Conservation (phyloP, 2,888 invertebrate genomes). For the Sycophila texana region DNA sequence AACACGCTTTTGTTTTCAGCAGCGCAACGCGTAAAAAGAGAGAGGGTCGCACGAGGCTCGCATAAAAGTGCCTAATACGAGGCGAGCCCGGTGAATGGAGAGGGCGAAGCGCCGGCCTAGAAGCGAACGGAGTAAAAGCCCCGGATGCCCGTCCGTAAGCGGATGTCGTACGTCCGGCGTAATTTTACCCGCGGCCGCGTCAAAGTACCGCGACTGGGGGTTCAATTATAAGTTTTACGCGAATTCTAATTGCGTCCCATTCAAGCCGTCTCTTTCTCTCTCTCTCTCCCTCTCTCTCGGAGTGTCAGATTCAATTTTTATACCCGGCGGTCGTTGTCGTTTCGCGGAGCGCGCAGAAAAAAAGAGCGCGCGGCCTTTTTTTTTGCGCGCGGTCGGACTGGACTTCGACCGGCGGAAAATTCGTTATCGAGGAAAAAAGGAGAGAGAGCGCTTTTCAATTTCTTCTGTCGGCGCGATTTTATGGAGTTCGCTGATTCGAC, state of each 20-base stretch:
- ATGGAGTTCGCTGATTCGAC: too few relatives aligned
- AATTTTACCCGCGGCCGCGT: background rate
- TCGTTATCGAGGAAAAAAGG: too few relatives aligned
- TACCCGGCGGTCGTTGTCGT: too few relatives aligned
- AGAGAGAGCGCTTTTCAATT: too few relatives aligned
- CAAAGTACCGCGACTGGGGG: background rate
- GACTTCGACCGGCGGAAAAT: too few relatives aligned
- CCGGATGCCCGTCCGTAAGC: background rate
- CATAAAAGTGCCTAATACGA: background rate
- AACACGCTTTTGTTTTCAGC: too few relatives aligned
- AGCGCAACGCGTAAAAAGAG: too few relatives aligned
- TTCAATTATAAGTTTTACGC: background rate
- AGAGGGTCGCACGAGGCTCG: background rate
- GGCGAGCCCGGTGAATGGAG: background rate
- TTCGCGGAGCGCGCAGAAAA: too few relatives aligned
- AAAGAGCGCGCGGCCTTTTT: too few relatives aligned
- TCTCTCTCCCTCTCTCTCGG: background rate
- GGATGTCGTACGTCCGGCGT: background rate
- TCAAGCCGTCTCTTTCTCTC: background rate
- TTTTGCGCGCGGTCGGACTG: too few relatives aligned
- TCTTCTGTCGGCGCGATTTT: too few relatives aligned
- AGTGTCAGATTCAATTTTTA: background rate
- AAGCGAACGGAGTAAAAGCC: background rate
- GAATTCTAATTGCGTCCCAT: background rate
- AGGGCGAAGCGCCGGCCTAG: too few relatives aligned